Evolutionary conservation across 2,113 vertebrate species (phyloP).

Genomic region (Irena cyanogastra): DNA sequence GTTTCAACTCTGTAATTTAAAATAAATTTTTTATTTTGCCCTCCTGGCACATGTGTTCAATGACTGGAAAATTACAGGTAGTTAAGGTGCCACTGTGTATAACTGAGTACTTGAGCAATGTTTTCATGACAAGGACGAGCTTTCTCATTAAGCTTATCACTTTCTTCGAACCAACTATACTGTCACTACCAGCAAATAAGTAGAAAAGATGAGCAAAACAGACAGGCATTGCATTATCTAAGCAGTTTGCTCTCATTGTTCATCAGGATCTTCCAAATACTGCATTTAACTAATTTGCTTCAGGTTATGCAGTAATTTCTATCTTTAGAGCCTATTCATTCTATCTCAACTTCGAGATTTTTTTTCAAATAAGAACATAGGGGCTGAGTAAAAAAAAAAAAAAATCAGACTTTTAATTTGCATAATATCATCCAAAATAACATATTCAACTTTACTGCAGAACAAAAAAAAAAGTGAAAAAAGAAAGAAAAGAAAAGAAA

Average conservation of each 20-base stretch:
- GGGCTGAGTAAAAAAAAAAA: not conserved
- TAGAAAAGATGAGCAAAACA: conserved; percentile 47
- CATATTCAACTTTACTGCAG: not conserved
- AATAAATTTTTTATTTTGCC: conserved; percentile 66
- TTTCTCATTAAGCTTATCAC: conserved; percentile 60
- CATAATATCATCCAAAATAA: not conserved
- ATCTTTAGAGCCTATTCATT: not conserved
- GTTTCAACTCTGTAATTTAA: conserved; percentile 58
- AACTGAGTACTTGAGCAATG: conserved; percentile 62
- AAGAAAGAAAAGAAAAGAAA: not conserved
- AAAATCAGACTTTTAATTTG: not conserved
- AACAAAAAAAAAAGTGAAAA: not conserved
- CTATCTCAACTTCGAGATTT: not conserved
- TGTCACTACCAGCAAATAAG: conserved; percentile 56
- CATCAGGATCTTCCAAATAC: conserved; percentile 18
- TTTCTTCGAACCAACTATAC: conserved; percentile 32
- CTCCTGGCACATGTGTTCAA: conserved; percentile 56
- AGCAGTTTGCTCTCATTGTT: conserved; percentile 39
- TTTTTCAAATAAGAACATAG: not conserved
- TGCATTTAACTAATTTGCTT: conserved; percentile 40
- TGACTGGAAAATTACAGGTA: conserved; percentile 66
- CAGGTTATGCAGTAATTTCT: not conserved
- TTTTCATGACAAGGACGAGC: conserved; percentile 63
- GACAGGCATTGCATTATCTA: conserved; percentile 14
- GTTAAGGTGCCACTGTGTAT: conserved; percentile 62